phyloP scores from a whole-genome alignment of 2,888 invertebrate genomes.

The Epinotia nisella region DNA sequence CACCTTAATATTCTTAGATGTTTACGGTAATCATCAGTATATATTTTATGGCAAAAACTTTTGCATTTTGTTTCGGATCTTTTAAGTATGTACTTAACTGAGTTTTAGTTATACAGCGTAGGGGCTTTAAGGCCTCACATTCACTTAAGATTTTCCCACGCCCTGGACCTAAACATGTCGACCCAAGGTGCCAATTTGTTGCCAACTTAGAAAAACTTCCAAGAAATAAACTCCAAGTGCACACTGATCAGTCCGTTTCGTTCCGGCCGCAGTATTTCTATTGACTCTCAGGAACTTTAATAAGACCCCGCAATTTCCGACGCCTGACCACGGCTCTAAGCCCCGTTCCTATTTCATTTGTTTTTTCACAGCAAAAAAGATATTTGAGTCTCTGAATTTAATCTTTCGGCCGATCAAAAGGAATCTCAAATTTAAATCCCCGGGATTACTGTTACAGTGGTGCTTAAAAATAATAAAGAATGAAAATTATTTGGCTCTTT shows the following conservation, averaged over 20 bases:
- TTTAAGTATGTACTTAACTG: no score
- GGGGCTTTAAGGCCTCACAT: no score
- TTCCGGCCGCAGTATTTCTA: conserved; percentile 66
- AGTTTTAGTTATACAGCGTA: no score
- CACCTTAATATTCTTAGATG: background rate
- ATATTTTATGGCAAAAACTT: no score
- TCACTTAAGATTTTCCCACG: background rate
- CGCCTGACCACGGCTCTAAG: conserved; percentile 62
- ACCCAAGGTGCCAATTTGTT: conserved; percentile 10
- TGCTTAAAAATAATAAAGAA: conserved; percentile 38
- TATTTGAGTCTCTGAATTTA: conserved; percentile 35
- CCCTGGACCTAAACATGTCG: background rate
- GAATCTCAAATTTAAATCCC: conserved; percentile 48
- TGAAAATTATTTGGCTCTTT: background rate
- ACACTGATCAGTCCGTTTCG: conserved; percentile 62
- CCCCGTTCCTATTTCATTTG: conserved; percentile 69
- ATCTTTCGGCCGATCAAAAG: conserved; percentile 38
- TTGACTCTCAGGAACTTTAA: conserved; percentile 69
- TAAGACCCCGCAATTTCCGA: conserved; percentile 81
- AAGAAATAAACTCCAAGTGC: conserved; percentile 46
- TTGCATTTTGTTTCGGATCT: no score
- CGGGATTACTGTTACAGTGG: conserved; percentile 44
- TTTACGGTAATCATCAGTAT: background rate
- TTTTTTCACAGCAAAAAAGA: conserved; percentile 58
- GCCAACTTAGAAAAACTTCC: background rate